A percentile compares a stretch with the other conserved stretches of the same genome.
phyloP scores from a whole-genome alignment of 37 sponge, comb jelly and placozoan genomes.

The Theonella swinhoei region DNA sequence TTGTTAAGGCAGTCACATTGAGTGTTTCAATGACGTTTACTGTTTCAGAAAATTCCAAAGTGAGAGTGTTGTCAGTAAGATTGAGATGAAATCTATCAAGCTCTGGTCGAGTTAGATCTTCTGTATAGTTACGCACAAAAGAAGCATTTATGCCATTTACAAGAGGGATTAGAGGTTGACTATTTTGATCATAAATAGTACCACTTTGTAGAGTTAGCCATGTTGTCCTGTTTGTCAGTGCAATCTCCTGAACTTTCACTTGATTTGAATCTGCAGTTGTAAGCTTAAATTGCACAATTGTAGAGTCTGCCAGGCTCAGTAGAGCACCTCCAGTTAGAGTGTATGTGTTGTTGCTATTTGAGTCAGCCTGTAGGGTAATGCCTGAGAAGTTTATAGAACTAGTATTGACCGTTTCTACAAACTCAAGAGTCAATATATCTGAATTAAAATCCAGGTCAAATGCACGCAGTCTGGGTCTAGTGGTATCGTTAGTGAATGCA shows the following conservation, averaged over 20 bases:
- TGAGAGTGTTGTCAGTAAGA: constrained; percentile 62
- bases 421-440: constrained; percentile 73
- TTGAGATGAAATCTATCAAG: constrained; percentile 60
- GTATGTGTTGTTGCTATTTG: constrained; percentile 69
- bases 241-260: constrained; percentile 69
- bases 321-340: constrained; percentile 71
- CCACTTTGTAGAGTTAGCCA: constrained; percentile 60
- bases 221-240: constrained; percentile 39
- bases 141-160: constrained; percentile 64
- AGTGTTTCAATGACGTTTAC: constrained; percentile 65
- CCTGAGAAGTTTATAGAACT: constrained; percentile 71
- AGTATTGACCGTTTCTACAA: constrained; percentile 84
- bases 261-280: constrained; percentile 60
- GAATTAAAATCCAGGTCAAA: constrained; percentile 77
- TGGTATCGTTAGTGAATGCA: constrained; percentile 72
- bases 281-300: constrained; percentile 51
- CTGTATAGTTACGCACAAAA: constrained; percentile 48
- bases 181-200: constrained; percentile 68
- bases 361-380: constrained; percentile 72
- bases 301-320: constrained; percentile 48
- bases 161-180: constrained; percentile 49
- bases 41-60: constrained; percentile 80
- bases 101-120: constrained; percentile 46
- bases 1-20: constrained; percentile 39
- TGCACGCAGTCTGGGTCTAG: constrained; percentile 58